Percentiles rank a stretch among this genome's conserved stretches.
phyloP scores from a whole-genome alignment of 1,140 invertebrate genomes.

The Drosophila ananassae region DNA sequence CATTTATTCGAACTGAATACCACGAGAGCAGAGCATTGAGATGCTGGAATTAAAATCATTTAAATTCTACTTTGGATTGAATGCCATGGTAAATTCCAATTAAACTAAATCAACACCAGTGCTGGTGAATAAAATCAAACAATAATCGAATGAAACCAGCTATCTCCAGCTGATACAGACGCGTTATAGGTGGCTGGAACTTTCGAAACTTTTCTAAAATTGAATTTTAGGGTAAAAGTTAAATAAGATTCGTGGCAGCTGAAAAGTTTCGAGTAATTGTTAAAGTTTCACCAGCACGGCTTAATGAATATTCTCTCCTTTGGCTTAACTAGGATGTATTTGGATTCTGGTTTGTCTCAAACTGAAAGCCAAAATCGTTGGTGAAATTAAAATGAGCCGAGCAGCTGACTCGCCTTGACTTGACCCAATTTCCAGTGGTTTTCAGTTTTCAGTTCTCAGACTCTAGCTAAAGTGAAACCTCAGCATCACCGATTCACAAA shows the following conservation, averaged over 20 bases:
- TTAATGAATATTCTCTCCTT: slow-evolving; percentile 2
- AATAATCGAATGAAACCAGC: slow-evolving; percentile 5
- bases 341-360: background rate
- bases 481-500: slow-evolving; percentile 33
- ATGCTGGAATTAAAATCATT: slow-evolving; percentile 30
- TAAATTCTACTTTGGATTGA: slow-evolving; percentile 20
- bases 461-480: slow-evolving; percentile 18
- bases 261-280: slow-evolving; percentile 19
- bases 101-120: slow-evolving; percentile 60
- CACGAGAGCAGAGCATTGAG: slow-evolving; percentile 5
- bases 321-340: slow-evolving; percentile 7
- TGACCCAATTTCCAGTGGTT: slow-evolving; percentile 32
- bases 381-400: slow-evolving; percentile 19
- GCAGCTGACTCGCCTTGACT: slow-evolving; percentile 1
- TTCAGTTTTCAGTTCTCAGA: background rate
- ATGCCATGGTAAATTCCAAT: slow-evolving; percentile 55
- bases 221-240: slow-evolving; percentile 1
- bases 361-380: slow-evolving; percentile 8
- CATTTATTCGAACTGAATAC: slow-evolving; percentile 36
- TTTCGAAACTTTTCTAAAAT: background rate
- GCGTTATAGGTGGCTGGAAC: slow-evolving; percentile 1
- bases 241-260: background rate
- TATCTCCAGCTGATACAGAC: background rate
- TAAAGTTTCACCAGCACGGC: slow-evolving; percentile 4
- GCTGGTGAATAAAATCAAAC: slow-evolving; percentile 30